phyloP scores from a whole-genome alignment of 2,797 vertebrate species.

The Chanos chanos region DNA sequence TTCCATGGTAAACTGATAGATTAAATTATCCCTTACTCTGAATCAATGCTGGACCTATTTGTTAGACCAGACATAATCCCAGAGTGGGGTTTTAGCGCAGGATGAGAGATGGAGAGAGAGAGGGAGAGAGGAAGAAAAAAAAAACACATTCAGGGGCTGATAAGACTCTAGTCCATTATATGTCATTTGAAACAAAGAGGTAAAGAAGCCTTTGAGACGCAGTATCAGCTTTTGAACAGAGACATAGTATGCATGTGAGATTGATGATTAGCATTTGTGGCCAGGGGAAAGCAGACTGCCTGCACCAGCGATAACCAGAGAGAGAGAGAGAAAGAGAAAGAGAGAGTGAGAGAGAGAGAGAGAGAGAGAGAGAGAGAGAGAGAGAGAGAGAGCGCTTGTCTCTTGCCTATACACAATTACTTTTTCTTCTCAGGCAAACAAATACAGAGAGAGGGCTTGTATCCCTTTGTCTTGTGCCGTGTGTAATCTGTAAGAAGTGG shows the following conservation, averaged over 20 bases:
- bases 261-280: slow-evolving; percentile 88
- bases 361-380: slow-evolving; percentile 30
- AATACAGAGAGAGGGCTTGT: slow-evolving; percentile 67
- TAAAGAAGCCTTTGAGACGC: slow-evolving; percentile 84
- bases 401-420: slow-evolving; percentile 26
- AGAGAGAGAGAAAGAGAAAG: slow-evolving; percentile 36
- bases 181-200: slow-evolving; percentile 96
- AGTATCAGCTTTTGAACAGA: slow-evolving; percentile 98
- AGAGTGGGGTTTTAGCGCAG: slow-evolving; percentile 59
- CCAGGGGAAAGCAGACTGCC: slow-evolving; percentile 75
- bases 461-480: slow-evolving; percentile 77
- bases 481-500: slow-evolving; percentile 76
- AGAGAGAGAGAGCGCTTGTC: slow-evolving; percentile 44
- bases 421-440: slow-evolving; percentile 62
- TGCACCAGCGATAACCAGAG: slow-evolving; percentile 76
- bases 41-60: slow-evolving; percentile 82
- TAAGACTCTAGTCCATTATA: slow-evolving; percentile 90
- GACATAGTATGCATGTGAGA: slow-evolving; percentile 82
- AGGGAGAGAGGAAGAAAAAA: slow-evolving; percentile 24
- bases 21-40: slow-evolving; percentile 90
- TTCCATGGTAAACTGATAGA: slow-evolving; percentile 94
- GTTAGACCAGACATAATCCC: slow-evolving; percentile 70
- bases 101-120: too few relatives aligned
- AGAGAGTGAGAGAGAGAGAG: slow-evolving; percentile 44
- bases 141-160: slow-evolving; percentile 85